Evolutionary conservation across 1,140 invertebrate genomes (phyloP).

Genomic region (Yoshiicerus persimilis): DNA sequence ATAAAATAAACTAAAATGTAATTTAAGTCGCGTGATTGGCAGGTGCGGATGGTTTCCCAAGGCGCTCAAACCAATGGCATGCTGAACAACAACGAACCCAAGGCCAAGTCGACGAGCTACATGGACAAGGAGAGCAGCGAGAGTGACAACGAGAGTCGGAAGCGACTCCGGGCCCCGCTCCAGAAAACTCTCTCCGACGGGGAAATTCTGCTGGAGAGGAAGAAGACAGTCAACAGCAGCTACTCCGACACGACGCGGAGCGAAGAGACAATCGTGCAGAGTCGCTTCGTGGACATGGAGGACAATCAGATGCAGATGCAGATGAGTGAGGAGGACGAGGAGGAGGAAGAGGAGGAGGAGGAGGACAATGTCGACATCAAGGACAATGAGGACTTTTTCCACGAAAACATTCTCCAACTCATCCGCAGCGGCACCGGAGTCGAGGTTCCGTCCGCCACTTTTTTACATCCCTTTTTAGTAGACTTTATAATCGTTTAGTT

Average conservation of each 20-base stretch:
- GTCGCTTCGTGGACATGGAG: conserved; percentile 28
- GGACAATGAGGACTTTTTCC: conserved; percentile 22
- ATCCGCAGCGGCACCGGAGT: neutral
- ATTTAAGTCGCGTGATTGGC: conserved; percentile 19
- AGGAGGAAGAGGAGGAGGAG: neutral
- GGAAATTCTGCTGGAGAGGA: conserved; percentile 70
- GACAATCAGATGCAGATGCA: conserved; percentile 23
- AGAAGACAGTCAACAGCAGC: conserved; percentile 48
- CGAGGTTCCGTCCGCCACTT: neutral
- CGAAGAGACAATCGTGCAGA: conserved; percentile 36
- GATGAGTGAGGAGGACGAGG: neutral
- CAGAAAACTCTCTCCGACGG: conserved; percentile 76
- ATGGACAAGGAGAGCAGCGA: conserved; percentile 17
- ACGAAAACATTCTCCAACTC: neutral
- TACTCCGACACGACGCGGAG: conserved; percentile 36
- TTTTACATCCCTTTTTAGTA: neutral
- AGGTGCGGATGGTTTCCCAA: conserved; percentile 84
- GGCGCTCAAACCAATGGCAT: conserved; percentile 81
- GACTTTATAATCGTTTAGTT: neutral
- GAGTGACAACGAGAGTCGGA: neutral
- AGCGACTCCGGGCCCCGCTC: neutral
- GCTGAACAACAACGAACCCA: conserved; percentile 22
- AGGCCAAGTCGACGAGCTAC: neutral
- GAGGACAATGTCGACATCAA: conserved; percentile 14
- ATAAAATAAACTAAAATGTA: neutral